Evolutionary conservation across 1,140 invertebrate genomes (phyloP).

Genomic region (Conopomorpha cramerella): DNA sequence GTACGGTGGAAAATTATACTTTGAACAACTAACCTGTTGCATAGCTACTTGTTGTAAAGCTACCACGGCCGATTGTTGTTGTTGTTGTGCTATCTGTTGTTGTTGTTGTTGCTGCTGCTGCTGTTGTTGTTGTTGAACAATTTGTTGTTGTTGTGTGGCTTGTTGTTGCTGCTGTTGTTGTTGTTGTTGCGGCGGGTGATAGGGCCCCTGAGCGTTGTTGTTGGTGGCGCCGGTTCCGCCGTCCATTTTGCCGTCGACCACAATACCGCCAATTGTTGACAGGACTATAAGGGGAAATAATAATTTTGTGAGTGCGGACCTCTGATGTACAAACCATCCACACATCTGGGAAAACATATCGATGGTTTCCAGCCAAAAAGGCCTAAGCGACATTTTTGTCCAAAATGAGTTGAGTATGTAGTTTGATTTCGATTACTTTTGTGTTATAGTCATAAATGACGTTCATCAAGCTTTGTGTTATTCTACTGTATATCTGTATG

Average conservation of each 20-base stretch:
- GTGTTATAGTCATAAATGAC: too few species aligned
- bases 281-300: conserved; percentile 64
- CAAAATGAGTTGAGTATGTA: too few species aligned
- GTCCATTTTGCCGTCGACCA: conserved; percentile 76
- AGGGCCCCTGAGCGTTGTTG: conserved; percentile 18
- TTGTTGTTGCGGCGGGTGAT: conserved; percentile 25
- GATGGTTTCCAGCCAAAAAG: too few species aligned
- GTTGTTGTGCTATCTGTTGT: conserved; percentile 20
- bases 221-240: conserved; percentile 30
- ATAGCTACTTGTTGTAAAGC: conserved; percentile 51
- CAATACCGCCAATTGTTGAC: conserved; percentile 73
- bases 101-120: conserved; percentile 13
- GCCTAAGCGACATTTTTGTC: too few species aligned
- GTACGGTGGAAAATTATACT: too few species aligned
- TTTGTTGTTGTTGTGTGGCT: conserved; percentile 22
- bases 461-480: too few species aligned
- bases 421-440: too few species aligned
- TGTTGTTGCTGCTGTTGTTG: conserved; percentile 11
- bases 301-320: too few species aligned
- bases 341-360: too few species aligned
- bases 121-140: conserved; percentile 27
- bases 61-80: conserved; percentile 40
- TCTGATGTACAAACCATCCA: too few species aligned
- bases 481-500: too few species aligned
- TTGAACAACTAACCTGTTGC: conserved; percentile 32